Evolutionary conservation across 1,140 invertebrate genomes (phyloP), one percentile per base, ranked within the genome.

Genomic region (Chironomus tepperi): DNA sequence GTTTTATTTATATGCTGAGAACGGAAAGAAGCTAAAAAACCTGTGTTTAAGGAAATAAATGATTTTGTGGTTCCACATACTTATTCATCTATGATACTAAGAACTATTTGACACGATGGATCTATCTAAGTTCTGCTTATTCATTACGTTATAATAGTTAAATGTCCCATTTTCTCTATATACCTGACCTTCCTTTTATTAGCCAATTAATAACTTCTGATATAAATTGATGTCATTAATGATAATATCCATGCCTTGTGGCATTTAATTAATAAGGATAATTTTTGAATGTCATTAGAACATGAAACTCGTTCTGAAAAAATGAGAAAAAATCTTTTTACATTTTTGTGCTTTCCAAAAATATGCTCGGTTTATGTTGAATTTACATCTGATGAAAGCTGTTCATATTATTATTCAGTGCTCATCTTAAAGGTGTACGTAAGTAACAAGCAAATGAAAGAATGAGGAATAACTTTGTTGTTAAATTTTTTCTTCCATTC

Each of bases 151-250:
- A n/a, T 47, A 57, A n/a, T 57, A 57, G 47, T 57, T 57, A n/a
- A 57, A 57, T 57, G 47, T 57, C 47, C 47, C 47, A n/a, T 57
- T 57, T 47, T 57, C 47, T 57, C 12, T n/a, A 12, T 15, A 15
- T 57, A 57, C 47, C 47, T 57, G 47, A 57, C 47, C 47, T 57
- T n/a, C n/a, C n/a, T n/a, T 57, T 57, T 57, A 57, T 57, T 57
- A 57, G 47, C 12, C 47, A 57, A 57, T 57, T 57, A 57, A 57
- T 57, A 57, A 57, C 47, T 57, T 57, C n/a, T 57, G 12, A 57
- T 57, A 57, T 57, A 57, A 57, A 57, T 57, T 57, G n/a, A 57
- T n/a, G n/a, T 57, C 47, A 57, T 57, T 57, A 57, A 57, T 57
- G 47, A n/a, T n/a, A 57, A n/a, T n/a, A n/a, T n/a, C 47, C 47